Evolutionary conservation across 23 tunicate species (phyloP).

Genomic region (Botrylloides violaceus): DNA sequence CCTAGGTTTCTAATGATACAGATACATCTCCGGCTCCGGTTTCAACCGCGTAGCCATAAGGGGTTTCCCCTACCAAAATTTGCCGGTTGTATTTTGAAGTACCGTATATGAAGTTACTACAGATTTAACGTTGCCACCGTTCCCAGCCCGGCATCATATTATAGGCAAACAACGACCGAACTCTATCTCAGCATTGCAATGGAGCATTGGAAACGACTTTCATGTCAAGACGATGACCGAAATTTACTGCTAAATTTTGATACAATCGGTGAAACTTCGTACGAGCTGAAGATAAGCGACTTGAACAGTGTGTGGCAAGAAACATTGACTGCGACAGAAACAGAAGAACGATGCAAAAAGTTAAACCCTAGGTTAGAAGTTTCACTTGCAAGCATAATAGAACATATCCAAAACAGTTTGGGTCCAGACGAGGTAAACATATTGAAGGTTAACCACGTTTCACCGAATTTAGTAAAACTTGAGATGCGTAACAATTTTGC

Average conservation of each 20-base stretch:
- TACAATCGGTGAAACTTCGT: neutral
- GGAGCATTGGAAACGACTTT: constrained; percentile 10
- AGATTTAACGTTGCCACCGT: too few species aligned
- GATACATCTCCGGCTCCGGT: too few species aligned
- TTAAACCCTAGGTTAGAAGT: constrained; percentile 16
- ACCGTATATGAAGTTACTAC: too few species aligned
- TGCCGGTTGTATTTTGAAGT: too few species aligned
- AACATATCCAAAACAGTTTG: neutral
- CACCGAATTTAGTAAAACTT: neutral
- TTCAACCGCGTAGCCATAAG: too few species aligned
- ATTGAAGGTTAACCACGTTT: neutral
- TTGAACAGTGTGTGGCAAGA: constrained; percentile 3
- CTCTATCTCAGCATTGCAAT: too few species aligned
- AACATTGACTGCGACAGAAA: neutral
- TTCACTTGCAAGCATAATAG: neutral
- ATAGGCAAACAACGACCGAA: too few species aligned
- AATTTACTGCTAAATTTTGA: neutral
- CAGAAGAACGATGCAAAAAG: constrained; percentile 4
- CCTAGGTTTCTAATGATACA: too few species aligned
- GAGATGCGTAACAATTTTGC: constrained; percentile 8
- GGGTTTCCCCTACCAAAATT: too few species aligned
- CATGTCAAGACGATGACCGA: neutral
- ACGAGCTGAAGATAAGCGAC: neutral
- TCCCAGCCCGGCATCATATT: too few species aligned
- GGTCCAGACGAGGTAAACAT: neutral